Evolutionary conservation across 2,797 vertebrate species (phyloP).

Genomic region (Hoplostethus atlanticus): DNA sequence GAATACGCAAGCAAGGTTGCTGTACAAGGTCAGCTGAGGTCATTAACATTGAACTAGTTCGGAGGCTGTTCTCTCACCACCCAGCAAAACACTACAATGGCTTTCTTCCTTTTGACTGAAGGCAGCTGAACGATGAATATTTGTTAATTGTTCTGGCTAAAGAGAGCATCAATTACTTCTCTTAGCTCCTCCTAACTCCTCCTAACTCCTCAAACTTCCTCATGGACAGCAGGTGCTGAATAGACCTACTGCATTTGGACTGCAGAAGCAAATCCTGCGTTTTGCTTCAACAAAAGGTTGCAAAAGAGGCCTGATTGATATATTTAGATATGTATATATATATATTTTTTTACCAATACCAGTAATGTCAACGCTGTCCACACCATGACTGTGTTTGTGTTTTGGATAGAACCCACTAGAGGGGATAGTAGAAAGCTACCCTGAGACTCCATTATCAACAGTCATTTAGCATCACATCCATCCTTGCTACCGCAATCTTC

Average conservation of each 20-base stretch:
- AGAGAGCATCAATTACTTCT: not conserved
- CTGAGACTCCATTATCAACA: constrained; percentile 29
- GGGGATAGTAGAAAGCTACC: constrained; percentile 9
- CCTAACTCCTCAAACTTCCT: too few species aligned
- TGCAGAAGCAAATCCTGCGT: not conserved
- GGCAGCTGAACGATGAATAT: constrained; percentile 11
- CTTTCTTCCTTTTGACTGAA: constrained; percentile 26
- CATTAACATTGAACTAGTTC: constrained; percentile 39
- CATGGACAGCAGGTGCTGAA: too few species aligned
- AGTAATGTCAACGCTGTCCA: not conserved
- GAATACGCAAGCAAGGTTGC: not conserved
- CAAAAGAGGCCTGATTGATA: not conserved
- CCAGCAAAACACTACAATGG: not conserved
- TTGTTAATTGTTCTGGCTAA: constrained; percentile 8
- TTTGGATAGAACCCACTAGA: constrained; percentile 5
- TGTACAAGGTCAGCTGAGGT: constrained; percentile 16
- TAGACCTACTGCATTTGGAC: too few species aligned
- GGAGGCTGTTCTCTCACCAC: not conserved
- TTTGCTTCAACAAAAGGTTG: not conserved
- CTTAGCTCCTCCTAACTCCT: too few species aligned
- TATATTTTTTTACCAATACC: not conserved
- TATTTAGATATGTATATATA: not conserved
- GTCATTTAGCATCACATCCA: constrained; percentile 50
- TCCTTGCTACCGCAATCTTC: constrained; percentile 37
- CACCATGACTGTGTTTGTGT: constrained; percentile 3